phyloP scores from a whole-genome alignment of 1,140 invertebrate genomes.

The Pseudomyrmex cubaensis region DNA sequence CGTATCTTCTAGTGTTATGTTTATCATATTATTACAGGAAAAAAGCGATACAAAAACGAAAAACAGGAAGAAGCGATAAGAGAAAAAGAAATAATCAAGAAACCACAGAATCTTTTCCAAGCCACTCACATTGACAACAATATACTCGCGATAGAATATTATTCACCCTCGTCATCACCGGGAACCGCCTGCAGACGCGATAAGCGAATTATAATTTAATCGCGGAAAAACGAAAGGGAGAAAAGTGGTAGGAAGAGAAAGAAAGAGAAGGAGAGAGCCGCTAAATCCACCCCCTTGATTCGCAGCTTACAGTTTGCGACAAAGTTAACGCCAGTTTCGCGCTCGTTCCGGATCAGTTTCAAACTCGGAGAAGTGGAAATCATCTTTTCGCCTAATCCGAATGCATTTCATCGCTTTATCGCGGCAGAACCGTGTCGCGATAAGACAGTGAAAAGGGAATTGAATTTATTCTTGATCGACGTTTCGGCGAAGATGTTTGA shows the following conservation, averaged over 20 bases:
- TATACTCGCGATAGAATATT: constrained; percentile 43
- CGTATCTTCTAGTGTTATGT: background rate
- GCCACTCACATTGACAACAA: constrained; percentile 22
- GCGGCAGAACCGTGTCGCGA: constrained; percentile 8
- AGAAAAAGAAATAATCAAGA: background rate
- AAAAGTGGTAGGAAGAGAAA: background rate
- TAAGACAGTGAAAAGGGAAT: constrained; percentile 4
- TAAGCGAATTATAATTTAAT: constrained; percentile 48
- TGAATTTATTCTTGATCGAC: background rate
- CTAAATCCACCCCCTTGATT: constrained; percentile 9
- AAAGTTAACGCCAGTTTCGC: constrained; percentile 43
- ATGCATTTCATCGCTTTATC: constrained; percentile 30
- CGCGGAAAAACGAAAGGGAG: background rate
- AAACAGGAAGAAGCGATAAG: background rate
- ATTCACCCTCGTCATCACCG: constrained; percentile 1
- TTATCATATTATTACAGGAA: background rate
- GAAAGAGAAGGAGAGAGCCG: too few species aligned
- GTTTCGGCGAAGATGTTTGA: background rate
- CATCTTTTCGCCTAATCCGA: constrained; percentile 44
- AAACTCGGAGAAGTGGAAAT: constrained; percentile 53
- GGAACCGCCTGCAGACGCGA: constrained; percentile 10
- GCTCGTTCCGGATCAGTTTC: constrained; percentile 44
- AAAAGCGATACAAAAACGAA: too few species aligned
- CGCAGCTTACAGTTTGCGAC: constrained; percentile 22
- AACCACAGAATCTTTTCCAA: constrained; percentile 29